Evolutionary conservation across 2,797 vertebrate genomes (phyloP).

Genomic region (Enteromius argenteus): DNA sequence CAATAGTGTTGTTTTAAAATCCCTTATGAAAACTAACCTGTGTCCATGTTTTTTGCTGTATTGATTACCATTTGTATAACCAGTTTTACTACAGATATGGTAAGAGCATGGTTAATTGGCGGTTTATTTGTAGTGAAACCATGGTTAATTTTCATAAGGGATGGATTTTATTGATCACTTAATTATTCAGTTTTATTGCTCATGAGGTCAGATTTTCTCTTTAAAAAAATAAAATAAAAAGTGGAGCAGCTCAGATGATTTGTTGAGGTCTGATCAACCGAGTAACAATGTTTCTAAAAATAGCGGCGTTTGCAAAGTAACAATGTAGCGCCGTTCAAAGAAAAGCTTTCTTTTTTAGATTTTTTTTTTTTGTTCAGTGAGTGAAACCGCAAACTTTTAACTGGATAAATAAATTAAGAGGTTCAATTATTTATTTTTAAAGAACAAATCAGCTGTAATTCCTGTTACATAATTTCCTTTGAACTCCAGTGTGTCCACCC

Average conservation of each 20-base stretch:
- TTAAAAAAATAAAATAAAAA: background rate
- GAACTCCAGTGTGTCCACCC: background rate
- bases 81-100: too few species aligned
- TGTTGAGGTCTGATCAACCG: background rate
- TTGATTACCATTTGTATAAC: too few species aligned
- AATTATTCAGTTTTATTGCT: background rate
- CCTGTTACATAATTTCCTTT: conserved; percentile 17
- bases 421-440: background rate
- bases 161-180: background rate
- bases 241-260: background rate
- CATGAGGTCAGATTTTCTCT: background rate
- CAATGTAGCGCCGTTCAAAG: background rate
- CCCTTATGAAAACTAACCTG: background rate
- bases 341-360: background rate
- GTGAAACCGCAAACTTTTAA: background rate
- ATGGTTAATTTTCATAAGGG: background rate
- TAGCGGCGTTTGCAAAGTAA: background rate
- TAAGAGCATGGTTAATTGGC: too few species aligned
- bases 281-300: background rate
- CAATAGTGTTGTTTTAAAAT: background rate
- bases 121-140: background rate
- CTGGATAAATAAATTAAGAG: background rate
- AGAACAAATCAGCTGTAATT: conserved; percentile 12
- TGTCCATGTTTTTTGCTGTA: too few species aligned
- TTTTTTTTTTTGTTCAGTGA: background rate